Evolutionary conservation across 1,140 invertebrate genomes (phyloP), one percentile per base, ranked within the genome.

Genomic region (Carposina sasakii): DNA sequence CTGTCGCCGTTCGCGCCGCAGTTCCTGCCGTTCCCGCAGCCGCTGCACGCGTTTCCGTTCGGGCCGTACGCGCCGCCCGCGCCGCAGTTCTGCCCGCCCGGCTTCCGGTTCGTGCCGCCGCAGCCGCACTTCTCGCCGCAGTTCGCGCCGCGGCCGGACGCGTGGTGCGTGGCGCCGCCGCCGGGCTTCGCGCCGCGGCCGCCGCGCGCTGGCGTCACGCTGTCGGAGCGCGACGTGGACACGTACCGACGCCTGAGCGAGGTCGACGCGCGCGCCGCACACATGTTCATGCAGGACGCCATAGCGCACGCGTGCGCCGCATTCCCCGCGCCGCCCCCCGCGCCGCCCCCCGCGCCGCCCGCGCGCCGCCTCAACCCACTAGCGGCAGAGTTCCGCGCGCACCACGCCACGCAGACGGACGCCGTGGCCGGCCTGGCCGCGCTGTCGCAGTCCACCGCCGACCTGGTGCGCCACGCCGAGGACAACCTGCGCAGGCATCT

Each of bases 251-350:
- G 51, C 24, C 57, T 73, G 44, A 60, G 59, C 30, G 26, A 30
- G 12, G 50, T 67, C 15, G 56, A 64, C 51, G 47, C 60, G 12
- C 37, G 9, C 26, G 57, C 54, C 22, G 74, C 67, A 36, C 65
- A 69, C 41, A 54, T 60, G 28, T 72, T 55, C 57, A 69, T 74
- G 65, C 20, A 54, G 46, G 48, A 49, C 19, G 61, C 61, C 57
- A 17, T 21, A 24, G 13, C 53, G 60, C 37, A 59, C 55, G 48
- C 45, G 20, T 51, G 33, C 36, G 36, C 44, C 36, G 42, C 45
- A 49, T 48, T 33, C 24, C 23, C 30, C 16, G 23, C 53, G 12
- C 31, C 48, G 10, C 15, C 37, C 6, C 46, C 16, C 9, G 39
- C 10, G 9, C 28, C 39, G 16, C 12, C n/a, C 13, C 24, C 24